Evolutionary conservation across 2,888 invertebrate genomes (phyloP).

Genomic region (Nipponacmea schrenckii): DNA sequence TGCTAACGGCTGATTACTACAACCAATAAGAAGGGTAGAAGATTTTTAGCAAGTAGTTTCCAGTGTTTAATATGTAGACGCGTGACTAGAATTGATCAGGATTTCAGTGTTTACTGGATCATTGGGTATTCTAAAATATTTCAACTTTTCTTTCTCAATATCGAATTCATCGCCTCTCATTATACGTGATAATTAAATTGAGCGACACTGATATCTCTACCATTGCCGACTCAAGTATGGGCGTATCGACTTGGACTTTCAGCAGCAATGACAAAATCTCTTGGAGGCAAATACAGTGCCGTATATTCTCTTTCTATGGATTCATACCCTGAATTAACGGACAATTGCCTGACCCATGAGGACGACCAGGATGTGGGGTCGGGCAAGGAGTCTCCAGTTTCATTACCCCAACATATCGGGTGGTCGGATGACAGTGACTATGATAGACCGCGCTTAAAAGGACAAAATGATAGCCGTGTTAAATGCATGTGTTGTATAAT

Average conservation of each 20-base stretch:
- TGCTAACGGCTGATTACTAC: no score
- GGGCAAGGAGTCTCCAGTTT: not conserved
- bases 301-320: constrained; percentile 2
- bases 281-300: constrained; percentile 4
- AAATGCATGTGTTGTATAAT: constrained; percentile 7
- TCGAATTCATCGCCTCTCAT: constrained; percentile 11
- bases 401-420: not conserved
- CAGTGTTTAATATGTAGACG: constrained; percentile 14
- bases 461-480: constrained; percentile 2
- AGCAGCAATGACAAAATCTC: not conserved
- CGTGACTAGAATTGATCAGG: constrained; percentile 23
- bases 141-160: constrained; percentile 18
- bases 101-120: constrained; percentile 15
- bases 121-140: constrained; percentile 21
- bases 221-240: not conserved
- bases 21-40: not conserved
- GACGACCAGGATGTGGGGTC: not conserved
- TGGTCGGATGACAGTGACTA: not conserved
- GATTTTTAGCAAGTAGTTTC: constrained; percentile 7
- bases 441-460: not conserved
- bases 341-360: not conserved
- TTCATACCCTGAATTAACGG: not conserved
- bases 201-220: not conserved
- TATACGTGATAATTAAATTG: constrained; percentile 2
- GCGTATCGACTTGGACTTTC: not conserved